Evolutionary conservation across 2,113 vertebrate species (phyloP).

Genomic region (Okapia johnstoni): DNA sequence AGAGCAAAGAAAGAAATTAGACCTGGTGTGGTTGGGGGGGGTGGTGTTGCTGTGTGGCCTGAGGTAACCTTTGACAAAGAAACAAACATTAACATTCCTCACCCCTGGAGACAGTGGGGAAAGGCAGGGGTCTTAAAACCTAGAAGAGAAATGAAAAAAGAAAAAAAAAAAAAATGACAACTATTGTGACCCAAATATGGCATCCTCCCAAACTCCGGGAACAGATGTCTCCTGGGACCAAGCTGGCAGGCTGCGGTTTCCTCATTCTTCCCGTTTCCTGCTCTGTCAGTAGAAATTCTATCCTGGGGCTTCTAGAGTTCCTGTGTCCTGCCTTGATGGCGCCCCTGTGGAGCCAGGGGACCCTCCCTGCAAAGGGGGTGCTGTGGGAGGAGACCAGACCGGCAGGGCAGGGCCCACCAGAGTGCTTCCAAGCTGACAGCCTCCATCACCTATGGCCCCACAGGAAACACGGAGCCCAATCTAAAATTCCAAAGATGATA

Average conservation of each 20-base stretch:
- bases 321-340: neutral
- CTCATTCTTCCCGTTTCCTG: neutral
- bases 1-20: neutral
- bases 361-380: neutral
- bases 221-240: neutral
- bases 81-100: neutral
- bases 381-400: neutral
- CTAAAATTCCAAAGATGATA: neutral
- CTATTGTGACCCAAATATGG: neutral
- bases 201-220: neutral
- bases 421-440: neutral
- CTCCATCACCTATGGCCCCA: no score
- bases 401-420: accelerated
- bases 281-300: neutral
- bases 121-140: neutral
- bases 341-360: neutral
- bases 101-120: neutral
- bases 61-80: neutral
- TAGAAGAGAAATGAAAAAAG: neutral
- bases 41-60: neutral
- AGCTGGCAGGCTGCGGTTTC: neutral
- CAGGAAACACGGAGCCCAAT: neutral
- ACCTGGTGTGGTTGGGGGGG: accelerated
- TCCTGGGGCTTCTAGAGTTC: neutral
- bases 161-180: neutral